These are phyloP conservation scores for Engraulis encrasicolus DNA, from an alignment of 2,113 vertebrate genomes.

Conservation along the genomic window DNA sequence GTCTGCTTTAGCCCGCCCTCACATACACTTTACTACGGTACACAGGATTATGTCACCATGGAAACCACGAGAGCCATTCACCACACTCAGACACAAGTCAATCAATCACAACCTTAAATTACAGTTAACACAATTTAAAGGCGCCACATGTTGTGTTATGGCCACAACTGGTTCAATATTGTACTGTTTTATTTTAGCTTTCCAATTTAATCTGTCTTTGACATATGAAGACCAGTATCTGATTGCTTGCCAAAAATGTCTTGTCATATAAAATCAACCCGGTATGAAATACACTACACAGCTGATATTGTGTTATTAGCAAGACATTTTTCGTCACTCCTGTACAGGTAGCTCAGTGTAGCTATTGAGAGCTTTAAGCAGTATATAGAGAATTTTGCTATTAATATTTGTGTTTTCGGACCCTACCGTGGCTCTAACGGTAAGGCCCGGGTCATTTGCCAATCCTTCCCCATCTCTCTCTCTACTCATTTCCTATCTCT, in stretches of 20 bases:
- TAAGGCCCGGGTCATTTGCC: too few relatives aligned
- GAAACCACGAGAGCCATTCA: not conserved
- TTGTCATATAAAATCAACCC: not conserved
- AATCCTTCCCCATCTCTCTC: too few relatives aligned
- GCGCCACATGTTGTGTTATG: too few relatives aligned
- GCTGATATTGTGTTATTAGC: not conserved
- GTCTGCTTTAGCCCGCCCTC: not conserved
- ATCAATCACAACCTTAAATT: not conserved
- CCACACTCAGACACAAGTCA: not conserved
- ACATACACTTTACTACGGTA: too few relatives aligned
- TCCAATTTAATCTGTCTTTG: too few relatives aligned
- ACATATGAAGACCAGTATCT: too few relatives aligned
- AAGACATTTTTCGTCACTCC: not conserved
- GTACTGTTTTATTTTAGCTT: too few relatives aligned
- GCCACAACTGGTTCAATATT: too few relatives aligned
- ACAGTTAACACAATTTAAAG: not conserved
- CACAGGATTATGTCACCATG: not conserved
- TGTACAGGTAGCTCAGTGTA: not conserved
- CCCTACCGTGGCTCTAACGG: too few relatives aligned
- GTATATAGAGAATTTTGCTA: not conserved
- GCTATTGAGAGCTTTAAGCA: not conserved
- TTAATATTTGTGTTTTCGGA: not conserved
- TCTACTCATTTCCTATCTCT: too few relatives aligned
- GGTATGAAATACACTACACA: not conserved
- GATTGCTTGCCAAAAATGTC: too few relatives aligned